These are phyloP conservation scores for Urosaurus nigricauda DNA, from an alignment of 2,797 vertebrate genomes.

Conservation along the genomic window DNA sequence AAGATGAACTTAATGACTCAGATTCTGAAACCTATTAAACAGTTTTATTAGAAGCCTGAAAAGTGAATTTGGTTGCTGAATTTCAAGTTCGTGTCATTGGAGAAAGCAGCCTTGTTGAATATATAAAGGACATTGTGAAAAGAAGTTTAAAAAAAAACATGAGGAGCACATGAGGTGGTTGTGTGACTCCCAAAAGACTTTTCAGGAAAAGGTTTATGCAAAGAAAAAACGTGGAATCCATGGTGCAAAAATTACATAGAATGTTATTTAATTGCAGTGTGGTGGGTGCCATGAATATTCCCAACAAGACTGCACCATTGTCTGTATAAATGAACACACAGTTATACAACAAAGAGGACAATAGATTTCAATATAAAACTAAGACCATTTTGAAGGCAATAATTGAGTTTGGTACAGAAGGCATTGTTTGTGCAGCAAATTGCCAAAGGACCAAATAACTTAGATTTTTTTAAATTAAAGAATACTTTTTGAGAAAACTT, in stretches of 20 bases:
- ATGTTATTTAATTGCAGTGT: conserved; percentile 73
- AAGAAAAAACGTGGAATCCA: conserved; percentile 76
- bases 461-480: conserved; percentile 74
- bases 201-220: conserved; percentile 78
- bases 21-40: conserved; percentile 97
- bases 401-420: conserved; percentile 85
- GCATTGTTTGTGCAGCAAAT: conserved; percentile 86
- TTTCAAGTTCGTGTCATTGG: conserved; percentile 71
- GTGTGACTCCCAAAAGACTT: conserved; percentile 71
- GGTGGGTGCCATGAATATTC: conserved; percentile 81
- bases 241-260: conserved; percentile 61
- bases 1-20: conserved; percentile 96
- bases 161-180: conserved; percentile 58
- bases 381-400: conserved; percentile 84
- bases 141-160: conserved; percentile 64
- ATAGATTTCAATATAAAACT: conserved; percentile 78
- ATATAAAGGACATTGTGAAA: conserved; percentile 59
- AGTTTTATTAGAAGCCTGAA: conserved; percentile 47
- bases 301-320: conserved; percentile 75
- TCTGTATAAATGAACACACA: conserved; percentile 71
- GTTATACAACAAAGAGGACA: conserved; percentile 74
- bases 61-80: conserved; percentile 51
- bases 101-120: conserved; percentile 63
- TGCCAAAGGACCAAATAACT: conserved; percentile 94
- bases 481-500: conserved; percentile 79